Evolutionary conservation across 2,888 invertebrate species (phyloP), one percentile per base, ranked within the genome.

Genomic region (Hypolimnas misippus): DNA sequence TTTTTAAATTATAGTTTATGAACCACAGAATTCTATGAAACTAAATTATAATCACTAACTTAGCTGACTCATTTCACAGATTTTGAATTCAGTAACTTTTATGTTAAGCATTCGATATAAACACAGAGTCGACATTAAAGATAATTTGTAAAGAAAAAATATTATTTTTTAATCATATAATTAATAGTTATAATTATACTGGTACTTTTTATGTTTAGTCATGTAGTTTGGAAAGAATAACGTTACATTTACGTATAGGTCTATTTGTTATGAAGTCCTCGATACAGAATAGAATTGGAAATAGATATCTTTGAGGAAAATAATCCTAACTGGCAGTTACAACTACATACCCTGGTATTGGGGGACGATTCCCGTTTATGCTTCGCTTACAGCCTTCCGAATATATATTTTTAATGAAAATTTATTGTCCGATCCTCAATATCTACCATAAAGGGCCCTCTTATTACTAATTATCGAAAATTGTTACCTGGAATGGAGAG

Each of bases 311-410:
- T 29, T 12, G n/a, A 14, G 38, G 53, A 42, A 65, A 62, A 63
- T 44, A 72, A 65, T 67, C 68, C 65, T 67, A 70, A 76, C 73
- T 78, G 78, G 80, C 82, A 82, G 76, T 84, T 84, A 84, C 77
- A 73, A 71, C 89, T 91, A 90, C 82, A 78, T 90, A 91, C 90
- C 90, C 90, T 91, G 90, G 84, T 85, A 76, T 72, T 79, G 81
- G 88, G 86, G 88, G 87, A 85, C 84, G 83, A 82, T 77, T 77
- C 87, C 89, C 86, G 78, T 76, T 77, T 49, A 74, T 77, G 76
- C 76, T 78, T 82, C 70, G 66, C 77, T 73, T 84, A 87, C 89
- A 91, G 90, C 90, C 90, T 90, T 89, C 84, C 83, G 57, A 61
- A 17, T 42, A 40, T 16, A 16, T 40, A 25, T 62, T 49, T 57